Evolutionary conservation across 2,888 invertebrate genomes (phyloP), one percentile per base, ranked within the genome.

Genomic region (Petrolisthes manimaculis): DNA sequence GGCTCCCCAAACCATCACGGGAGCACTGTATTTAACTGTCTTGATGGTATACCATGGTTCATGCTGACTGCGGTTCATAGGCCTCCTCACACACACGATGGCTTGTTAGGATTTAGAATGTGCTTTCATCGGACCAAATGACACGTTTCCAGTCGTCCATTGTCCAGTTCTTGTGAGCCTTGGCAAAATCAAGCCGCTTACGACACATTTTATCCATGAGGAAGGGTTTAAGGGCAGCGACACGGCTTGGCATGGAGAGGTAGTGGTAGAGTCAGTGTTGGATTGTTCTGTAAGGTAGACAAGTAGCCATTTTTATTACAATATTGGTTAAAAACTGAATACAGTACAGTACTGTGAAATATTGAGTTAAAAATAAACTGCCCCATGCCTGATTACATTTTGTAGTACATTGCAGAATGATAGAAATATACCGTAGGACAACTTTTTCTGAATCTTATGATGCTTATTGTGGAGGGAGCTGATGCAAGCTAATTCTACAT

Each of bases 1-100:
- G 71, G 84, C 74, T 56, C 71, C 53, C 84, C 84, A 84, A 51
- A 84, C 84, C 84, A 84, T 88, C 6, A 88, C 84, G 9, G 61
- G 12, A 24, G 55, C 84, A 21, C 56, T 55, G 81, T 86, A 74
- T 69, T 81, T 86, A 18, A 81, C 71, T 5, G 84, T 88, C 71
- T 78, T 51, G 5, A 84, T 84, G 5, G 84, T 88, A 80, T 75
- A 88, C 67, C 79, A 21, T 4, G 51, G 80, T 69, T 88, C 79
- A n/a, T 88, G 71, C 4, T 84, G 56, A 8, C 18, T 54, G 4
- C 24, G 56, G 18, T 9, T 3, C 2, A 14, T 18, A 6, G 84
- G 84, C 54, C 80, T n/a, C 24, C 84, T 9, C n/a, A 84, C 88
- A 37, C 21, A 14, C 54, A 37, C 9, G 8, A 51, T 54, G 79